Conservation (phyloP, 2,888 invertebrate species). For the Cerastis rubricosa region DNA sequence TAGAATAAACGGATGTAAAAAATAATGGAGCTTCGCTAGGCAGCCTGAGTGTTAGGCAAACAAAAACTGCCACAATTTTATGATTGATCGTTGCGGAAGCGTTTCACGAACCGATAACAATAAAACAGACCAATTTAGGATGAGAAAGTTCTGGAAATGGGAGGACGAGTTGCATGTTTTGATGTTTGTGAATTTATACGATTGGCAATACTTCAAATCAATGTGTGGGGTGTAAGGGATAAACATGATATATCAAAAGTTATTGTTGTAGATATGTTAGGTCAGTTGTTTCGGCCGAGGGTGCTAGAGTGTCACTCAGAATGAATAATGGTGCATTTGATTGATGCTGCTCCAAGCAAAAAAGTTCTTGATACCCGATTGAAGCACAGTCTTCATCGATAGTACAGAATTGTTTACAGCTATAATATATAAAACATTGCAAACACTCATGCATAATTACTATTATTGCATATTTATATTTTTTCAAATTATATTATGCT, state of each 20-base stretch:
- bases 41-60: conserved; percentile 52
- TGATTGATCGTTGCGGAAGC: conserved; percentile 68
- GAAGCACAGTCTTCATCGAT: background rate
- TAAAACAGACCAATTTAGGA: conserved; percentile 74
- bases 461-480: too few relatives aligned
- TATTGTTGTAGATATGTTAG: conserved; percentile 24
- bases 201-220: conserved; percentile 65
- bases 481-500: too few relatives aligned
- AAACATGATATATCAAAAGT: conserved; percentile 45
- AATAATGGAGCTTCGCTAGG: conserved; percentile 35
- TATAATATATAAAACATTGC: background rate
- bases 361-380: background rate
- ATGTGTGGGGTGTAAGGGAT: conserved; percentile 29
- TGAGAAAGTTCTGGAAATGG: conserved; percentile 61
- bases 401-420: background rate
- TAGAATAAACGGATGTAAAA: conserved; percentile 43
- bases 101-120: conserved; percentile 70
- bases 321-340: conserved; percentile 43
- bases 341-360: conserved; percentile 31
- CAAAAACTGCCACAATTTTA: conserved; percentile 67
- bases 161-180: conserved; percentile 68
- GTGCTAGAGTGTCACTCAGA: conserved; percentile 3
- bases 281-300: conserved; percentile 18
- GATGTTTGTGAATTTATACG: conserved; percentile 65
- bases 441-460: too few relatives aligned